phyloP scores from a whole-genome alignment of 2,888 invertebrate species.

The Lochmaea capreae region DNA sequence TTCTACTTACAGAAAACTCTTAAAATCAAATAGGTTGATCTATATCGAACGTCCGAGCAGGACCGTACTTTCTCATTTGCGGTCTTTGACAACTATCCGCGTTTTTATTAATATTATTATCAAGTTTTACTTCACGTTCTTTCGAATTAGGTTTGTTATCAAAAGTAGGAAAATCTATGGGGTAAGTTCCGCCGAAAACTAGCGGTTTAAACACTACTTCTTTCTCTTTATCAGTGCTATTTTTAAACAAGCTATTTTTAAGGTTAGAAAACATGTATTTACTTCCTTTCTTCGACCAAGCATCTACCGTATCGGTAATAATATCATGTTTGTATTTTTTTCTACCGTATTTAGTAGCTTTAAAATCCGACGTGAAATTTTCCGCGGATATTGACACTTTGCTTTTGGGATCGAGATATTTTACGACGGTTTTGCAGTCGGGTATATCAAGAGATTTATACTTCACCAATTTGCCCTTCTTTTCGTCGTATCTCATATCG shows the following conservation, averaged over 20 bases:
- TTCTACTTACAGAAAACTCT: not conserved
- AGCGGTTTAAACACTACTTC: slow-evolving; percentile 71
- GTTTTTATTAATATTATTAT: slow-evolving; percentile 27
- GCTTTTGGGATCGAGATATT: slow-evolving; percentile 60
- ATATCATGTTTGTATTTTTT: slow-evolving; percentile 66
- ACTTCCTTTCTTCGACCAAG: slow-evolving; percentile 68
- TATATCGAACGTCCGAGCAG: slow-evolving; percentile 70
- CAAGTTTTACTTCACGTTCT: slow-evolving; percentile 21
- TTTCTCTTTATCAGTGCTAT: slow-evolving; percentile 54
- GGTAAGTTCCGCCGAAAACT: slow-evolving; percentile 87
- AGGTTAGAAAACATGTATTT: slow-evolving; percentile 61
- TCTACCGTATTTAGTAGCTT: slow-evolving; percentile 55
- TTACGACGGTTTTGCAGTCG: slow-evolving; percentile 58
- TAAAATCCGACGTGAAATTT: slow-evolving; percentile 60
- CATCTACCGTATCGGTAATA: slow-evolving; percentile 73
- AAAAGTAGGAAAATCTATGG: slow-evolving; percentile 78
- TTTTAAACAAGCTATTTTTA: slow-evolving; percentile 61
- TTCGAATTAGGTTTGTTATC: slow-evolving; percentile 38
- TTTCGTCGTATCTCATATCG: slow-evolving; percentile 57
- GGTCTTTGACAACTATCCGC: slow-evolving; percentile 43
- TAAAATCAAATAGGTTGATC: slow-evolving; percentile 68
- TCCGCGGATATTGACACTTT: slow-evolving; percentile 63
- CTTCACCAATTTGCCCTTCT: slow-evolving; percentile 58
- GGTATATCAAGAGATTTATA: slow-evolving; percentile 62
- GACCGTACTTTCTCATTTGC: slow-evolving; percentile 63